Conservation (phyloP, 2,797 vertebrate genomes). For the Malacoctenus gilli region DNA sequence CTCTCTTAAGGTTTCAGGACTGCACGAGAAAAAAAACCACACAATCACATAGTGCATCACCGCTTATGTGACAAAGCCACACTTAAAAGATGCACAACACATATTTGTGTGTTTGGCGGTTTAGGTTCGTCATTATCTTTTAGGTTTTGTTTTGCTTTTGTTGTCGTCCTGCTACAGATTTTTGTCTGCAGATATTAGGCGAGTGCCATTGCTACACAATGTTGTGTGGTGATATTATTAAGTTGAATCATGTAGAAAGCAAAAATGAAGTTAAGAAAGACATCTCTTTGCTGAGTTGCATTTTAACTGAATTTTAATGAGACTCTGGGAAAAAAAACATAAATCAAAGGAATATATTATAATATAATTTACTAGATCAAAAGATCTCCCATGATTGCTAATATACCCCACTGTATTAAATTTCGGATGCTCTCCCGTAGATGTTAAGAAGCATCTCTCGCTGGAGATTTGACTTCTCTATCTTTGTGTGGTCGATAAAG, state of each 20-base stretch:
- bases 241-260: constrained; percentile 27
- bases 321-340: constrained; percentile 56
- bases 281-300: constrained; percentile 77
- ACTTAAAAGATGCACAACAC: too few relatives aligned
- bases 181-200: neutral
- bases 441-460: constrained; percentile 70
- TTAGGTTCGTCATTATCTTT: too few relatives aligned
- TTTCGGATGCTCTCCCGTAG: constrained; percentile 69
- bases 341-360: constrained; percentile 84
- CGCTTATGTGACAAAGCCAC: constrained; percentile 25
- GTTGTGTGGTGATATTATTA: constrained; percentile 9
- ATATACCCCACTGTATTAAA: constrained; percentile 76
- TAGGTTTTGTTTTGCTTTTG: constrained; percentile 20
- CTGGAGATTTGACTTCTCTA: constrained; percentile 61
- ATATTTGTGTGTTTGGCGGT: too few relatives aligned
- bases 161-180: constrained; percentile 17
- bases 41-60: too few relatives aligned
- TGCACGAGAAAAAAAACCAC: constrained; percentile 61
- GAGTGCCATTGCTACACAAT: constrained; percentile 4
- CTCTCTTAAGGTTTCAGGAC: constrained; percentile 47
- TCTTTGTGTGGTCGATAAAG: constrained; percentile 56
- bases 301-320: constrained; percentile 78
- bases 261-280: constrained; percentile 73
- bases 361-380: constrained; percentile 83
- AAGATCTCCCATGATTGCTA: constrained; percentile 78